Percentiles rank a stretch among this genome's conserved stretches.
Evolutionary conservation across 2,888 invertebrate species (phyloP).

Genomic region (Agriopis marginaria): DNA sequence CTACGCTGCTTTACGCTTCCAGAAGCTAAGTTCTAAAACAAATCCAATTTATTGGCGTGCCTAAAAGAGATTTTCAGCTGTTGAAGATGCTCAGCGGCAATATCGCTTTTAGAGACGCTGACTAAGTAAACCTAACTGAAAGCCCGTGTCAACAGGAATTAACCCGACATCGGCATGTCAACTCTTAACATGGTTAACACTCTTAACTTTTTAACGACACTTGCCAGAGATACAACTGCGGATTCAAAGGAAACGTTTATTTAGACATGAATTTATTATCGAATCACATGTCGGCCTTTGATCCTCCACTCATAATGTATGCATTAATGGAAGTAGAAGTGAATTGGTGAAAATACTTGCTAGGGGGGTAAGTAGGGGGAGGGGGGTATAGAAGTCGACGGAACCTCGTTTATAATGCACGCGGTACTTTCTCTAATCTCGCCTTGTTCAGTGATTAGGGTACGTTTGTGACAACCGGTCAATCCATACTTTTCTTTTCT

Average conservation of each 20-base stretch:
- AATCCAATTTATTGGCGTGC: too few species aligned
- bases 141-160: neutral
- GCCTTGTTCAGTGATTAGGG: slow-evolving; percentile 4
- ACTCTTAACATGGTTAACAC: neutral
- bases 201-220: slow-evolving; percentile 5
- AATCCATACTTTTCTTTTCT: neutral
- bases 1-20: too few species aligned
- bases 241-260: slow-evolving; percentile 3
- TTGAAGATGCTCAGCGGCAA: too few species aligned
- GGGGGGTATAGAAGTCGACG: neutral
- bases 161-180: neutral
- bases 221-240: neutral
- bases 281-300: slow-evolving; percentile 18
- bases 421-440: slow-evolving; percentile 8
- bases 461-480: neutral
- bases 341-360: neutral
- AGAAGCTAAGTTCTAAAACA: too few species aligned
- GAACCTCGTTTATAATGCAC: slow-evolving; percentile 9
- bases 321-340: neutral
- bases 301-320: slow-evolving; percentile 1
- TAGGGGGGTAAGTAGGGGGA: neutral
- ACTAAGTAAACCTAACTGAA: neutral
- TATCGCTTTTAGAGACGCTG: neutral
- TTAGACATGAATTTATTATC: slow-evolving; percentile 10
- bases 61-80: too few species aligned